Evolutionary conservation across 2,888 invertebrate species (phyloP), one percentile per base, ranked within the genome.

Genomic region (Andrena fulva): DNA sequence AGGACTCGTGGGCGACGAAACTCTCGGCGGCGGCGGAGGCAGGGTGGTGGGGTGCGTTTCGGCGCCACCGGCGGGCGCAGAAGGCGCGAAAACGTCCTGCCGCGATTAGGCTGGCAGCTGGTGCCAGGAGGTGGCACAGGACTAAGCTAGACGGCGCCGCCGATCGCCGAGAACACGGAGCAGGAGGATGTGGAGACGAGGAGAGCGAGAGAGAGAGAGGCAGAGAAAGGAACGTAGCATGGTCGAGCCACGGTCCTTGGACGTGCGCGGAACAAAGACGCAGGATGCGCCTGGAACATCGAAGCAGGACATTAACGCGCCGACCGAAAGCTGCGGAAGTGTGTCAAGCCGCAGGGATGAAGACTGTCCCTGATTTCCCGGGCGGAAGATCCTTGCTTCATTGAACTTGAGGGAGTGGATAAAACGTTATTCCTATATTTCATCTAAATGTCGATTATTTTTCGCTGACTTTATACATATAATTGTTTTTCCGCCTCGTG

Each of bases 11-110:
- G 27, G 10, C 35, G 6, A 50, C 64, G 52, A 24, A 70, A 62
- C 29, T 75, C 24, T 42, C 33, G 64, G 56, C 8, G 59, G 29
- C 48, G 59, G 29, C 50, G 64, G n/a, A 52, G 54, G 33, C n/a
- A 12, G 12, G 56, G 33, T 71, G 59, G 83, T 63, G 79, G 75
- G 66, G 79, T 68, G 70, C 60, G 75, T 68, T 71, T 35, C 85
- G 87, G 85, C 83, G 89, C 88, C 82, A 85, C 72, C 82, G 87
- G 89, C 88, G 90, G 90, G 82, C 89, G 89, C 88, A 86, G 88
- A 90, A 91, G 92, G 91, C 91, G 92, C 92, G 89, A 91, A 91
- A 90, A 89, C 90, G 90, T 93, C 93, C 93, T 93, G 93, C 56
- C 89, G 85, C 87, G 91, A 93, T 92, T 92, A 93, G 93, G 93